Evolutionary conservation across 2,888 invertebrate species (phyloP).

Genomic region (Meganola albula): DNA sequence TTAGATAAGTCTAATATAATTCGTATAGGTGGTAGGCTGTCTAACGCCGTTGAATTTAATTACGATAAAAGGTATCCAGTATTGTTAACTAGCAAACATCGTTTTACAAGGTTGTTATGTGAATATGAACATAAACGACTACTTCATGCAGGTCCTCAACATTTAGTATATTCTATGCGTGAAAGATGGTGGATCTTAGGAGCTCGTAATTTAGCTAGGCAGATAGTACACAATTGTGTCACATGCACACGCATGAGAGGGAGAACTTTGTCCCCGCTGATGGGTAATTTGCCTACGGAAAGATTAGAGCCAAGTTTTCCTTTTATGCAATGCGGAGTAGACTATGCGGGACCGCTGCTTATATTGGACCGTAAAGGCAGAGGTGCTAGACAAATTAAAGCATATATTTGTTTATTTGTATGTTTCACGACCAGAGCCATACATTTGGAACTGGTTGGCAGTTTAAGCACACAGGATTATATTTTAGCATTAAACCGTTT

Average conservation of each 20-base stretch:
- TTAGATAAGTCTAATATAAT: constrained; percentile 15
- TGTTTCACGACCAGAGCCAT: constrained; percentile 8
- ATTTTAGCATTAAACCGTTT: constrained; percentile 6
- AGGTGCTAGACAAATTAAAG: constrained; percentile 3
- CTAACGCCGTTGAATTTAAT: constrained; percentile 3
- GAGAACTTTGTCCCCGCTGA: constrained; percentile 5
- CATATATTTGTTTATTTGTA: constrained; percentile 8
- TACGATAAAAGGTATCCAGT: constrained; percentile 15
- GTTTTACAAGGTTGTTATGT: constrained; percentile 7
- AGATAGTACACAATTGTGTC: constrained; percentile 6
- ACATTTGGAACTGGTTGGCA: constrained; percentile 5
- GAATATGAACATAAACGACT: background rate
- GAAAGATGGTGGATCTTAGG: constrained; percentile 9
- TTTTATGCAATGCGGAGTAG: constrained; percentile 7
- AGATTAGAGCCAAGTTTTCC: constrained; percentile 5
- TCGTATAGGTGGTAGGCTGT: constrained; percentile 17
- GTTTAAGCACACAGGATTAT: constrained; percentile 6
- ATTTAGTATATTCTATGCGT: constrained; percentile 5
- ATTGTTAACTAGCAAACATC: constrained; percentile 5
- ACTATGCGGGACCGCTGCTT: constrained; percentile 10
- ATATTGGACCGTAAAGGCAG: constrained; percentile 9
- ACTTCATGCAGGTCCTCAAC: constrained; percentile 7
- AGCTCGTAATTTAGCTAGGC: constrained; percentile 7
- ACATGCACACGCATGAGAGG: constrained; percentile 6
- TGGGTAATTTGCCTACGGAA: constrained; percentile 8